These are phyloP conservation scores for Phyto melanocephala DNA, from an alignment of 2,888 invertebrate species.

Conservation along the genomic window DNA sequence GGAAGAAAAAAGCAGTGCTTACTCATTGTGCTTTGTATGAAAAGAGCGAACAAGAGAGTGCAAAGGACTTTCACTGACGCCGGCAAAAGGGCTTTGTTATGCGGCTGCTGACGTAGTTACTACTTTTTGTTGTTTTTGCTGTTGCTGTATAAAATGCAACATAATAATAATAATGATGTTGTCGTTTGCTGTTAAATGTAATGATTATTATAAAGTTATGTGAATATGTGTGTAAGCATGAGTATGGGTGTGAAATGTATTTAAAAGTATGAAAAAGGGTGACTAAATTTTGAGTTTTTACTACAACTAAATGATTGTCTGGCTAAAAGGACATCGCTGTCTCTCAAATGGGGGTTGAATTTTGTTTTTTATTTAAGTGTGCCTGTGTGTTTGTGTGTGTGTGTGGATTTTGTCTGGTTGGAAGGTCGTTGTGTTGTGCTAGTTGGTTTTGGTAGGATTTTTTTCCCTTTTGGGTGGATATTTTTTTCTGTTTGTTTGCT, in stretches of 20 bases:
- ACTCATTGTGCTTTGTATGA: slow-evolving; percentile 37
- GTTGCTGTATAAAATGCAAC: slow-evolving; percentile 28
- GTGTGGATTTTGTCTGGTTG: slow-evolving; percentile 58
- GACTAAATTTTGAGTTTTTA: slow-evolving; percentile 74
- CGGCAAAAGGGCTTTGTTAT: slow-evolving; percentile 52
- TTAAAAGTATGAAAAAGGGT: slow-evolving; percentile 74
- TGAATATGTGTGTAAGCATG: slow-evolving; percentile 30
- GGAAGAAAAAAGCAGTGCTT: slow-evolving; percentile 19
- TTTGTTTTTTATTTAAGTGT: slow-evolving; percentile 33
- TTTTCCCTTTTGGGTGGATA: slow-evolving; percentile 50
- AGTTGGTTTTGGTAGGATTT: slow-evolving; percentile 64
- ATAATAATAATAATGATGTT: slow-evolving; percentile 32
- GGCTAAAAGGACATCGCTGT: slow-evolving; percentile 76
- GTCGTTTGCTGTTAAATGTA: neutral
- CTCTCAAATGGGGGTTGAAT: slow-evolving; percentile 73
- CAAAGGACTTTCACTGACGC: slow-evolving; percentile 76
- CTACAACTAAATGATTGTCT: slow-evolving; percentile 55
- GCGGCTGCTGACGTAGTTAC: neutral
- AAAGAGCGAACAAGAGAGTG: slow-evolving; percentile 67
- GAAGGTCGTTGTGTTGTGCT: slow-evolving; percentile 68
- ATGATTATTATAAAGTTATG: slow-evolving; percentile 51
- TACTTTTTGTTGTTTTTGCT: neutral
- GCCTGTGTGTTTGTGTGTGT: slow-evolving; percentile 26
- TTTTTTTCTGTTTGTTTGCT: slow-evolving; percentile 32
- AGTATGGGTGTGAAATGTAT: slow-evolving; percentile 34